Base-by-base conservation (phyloP, 1,140 invertebrate genomes). In the Leptestheria dahalacensis region DNA sequence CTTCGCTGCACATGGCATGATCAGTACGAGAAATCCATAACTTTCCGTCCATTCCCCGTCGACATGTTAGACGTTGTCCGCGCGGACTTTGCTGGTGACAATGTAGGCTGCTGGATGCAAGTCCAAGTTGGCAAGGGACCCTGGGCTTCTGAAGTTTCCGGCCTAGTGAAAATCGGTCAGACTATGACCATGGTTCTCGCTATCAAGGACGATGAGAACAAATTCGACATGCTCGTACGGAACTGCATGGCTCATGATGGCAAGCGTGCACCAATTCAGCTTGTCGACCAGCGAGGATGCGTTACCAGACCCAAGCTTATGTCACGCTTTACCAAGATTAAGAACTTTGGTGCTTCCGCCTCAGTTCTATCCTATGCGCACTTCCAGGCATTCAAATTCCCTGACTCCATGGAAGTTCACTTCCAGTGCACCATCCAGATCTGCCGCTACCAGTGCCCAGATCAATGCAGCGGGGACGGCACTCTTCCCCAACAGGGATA, bases 171-270 rank as follows among this genome's bases (percentile, higher is more conserved):
- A 71, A 95, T 94, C 50, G 91, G 91, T 1, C 91, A 95, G 68
- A 93, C 91, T 0, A 94, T 96, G 91, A 96, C 91, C 3, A 94
- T 95, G 91, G 91, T 95, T 1, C 71, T 94, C 25, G 91, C 91
- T 9, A 95, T 96, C 63, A 94, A 96, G 72, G 91, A 95, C 64
- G 90, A 94, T 65, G 91, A 95, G 65, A 86, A 88, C 49, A 95
- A 95, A 70, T 95, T 95, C 69, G 91, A 95, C 72, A 95, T 95
- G 91, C 73, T 94, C 47, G 90, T 95, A 1, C 75, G 91, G 29
- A 93, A 95, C 67, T 95, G 91, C 68, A 87, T 94, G 72, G 91
- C 91, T 12, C 90, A 94, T 69, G 91, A 95, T 66, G 91, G 91
- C 57, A 91, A 93, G 72, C 79, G 90, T 49, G 88, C 90, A 0